Conservation (phyloP, 2,113 vertebrate species). For the Peromyscus californicus region DNA sequence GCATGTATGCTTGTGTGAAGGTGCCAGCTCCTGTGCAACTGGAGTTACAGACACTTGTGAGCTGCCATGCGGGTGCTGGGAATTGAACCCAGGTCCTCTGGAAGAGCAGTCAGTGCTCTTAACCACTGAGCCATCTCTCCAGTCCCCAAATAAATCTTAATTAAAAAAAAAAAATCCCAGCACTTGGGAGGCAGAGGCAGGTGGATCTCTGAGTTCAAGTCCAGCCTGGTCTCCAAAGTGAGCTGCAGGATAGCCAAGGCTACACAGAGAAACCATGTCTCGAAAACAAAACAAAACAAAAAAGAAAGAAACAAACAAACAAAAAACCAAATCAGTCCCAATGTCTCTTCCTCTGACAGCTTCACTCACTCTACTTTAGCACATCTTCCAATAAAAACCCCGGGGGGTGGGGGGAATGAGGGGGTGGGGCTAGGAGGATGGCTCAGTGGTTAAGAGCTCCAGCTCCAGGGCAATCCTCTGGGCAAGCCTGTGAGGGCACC, state of each 20-base stretch:
- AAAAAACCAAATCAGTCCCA: background rate
- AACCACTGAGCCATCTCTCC: too few species aligned
- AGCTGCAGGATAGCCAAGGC: background rate
- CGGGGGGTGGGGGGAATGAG: too few species aligned
- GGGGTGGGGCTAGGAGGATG: too few species aligned
- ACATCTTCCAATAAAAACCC: background rate
- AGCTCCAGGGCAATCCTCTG: background rate
- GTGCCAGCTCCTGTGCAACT: too few species aligned
- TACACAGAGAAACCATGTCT: background rate
- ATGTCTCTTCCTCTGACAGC: background rate
- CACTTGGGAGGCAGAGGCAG: background rate
- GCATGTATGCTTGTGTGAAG: too few species aligned
- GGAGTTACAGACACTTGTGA: too few species aligned
- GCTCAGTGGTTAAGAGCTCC: too few species aligned
- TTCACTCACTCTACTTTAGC: background rate
- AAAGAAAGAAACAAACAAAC: background rate
- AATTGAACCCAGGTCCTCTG: too few species aligned
- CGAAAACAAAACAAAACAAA: background rate
- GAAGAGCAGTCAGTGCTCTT: too few species aligned
- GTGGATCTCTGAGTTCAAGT: background rate
- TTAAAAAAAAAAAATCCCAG: background rate
- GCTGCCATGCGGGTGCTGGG: too few species aligned
- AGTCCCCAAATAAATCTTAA: background rate
- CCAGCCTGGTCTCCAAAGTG: background rate
- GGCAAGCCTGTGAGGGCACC: background rate